Base-by-base conservation (phyloP, 1,140 invertebrate species). In the Penaeus indicus region DNA sequence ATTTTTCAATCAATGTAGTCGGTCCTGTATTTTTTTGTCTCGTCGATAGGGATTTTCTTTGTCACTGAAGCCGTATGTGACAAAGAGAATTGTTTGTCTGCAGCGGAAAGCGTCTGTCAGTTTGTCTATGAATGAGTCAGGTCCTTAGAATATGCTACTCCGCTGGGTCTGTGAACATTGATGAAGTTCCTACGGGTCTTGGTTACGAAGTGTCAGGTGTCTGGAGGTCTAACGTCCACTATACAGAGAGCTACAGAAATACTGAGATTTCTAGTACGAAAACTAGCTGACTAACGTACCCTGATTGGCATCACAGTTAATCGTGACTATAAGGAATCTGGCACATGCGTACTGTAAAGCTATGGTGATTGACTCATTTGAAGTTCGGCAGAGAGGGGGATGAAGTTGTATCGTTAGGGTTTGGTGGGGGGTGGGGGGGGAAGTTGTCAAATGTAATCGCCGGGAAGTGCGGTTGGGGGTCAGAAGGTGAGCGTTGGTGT, bases 1-100 rank as follows among this genome's bases (percentile, higher is more conserved):
- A 13, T 54, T 54, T 54, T 54, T 13, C 54, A 75, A 27, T 75
- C 16, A 19, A 27, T 75, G 25, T 13, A 75, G 27, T 32, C 72
- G 10, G 72, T 32, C 72, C 19, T 19, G 0, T 38, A 75, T 27
- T 38, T 38, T 25, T 32, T 25, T 27, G 72, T 75, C 72, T 25
- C 27, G 64, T 69, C 83, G 25, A 16, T 47, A 38, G 18, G 3
- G 25, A 75, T 86, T 86, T 63, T 25, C 63, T 81, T 77, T 25
- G 21, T 81, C 78, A 86, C 77, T 86, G 85, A 86, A 86, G 85
- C 85, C 85, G 62, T 60, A 11, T 3, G 62, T 63, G 67, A 69
- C 18, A 77, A 80, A 69, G 63, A 42, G 72, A 86, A 62, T 27
- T 61, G 10, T 27, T 22, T 69, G 63, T 19, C 8, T 10, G 19